These are phyloP conservation scores for Penaeus vannamei DNA, from an alignment of 1,140 invertebrate species.

Conservation along the genomic window DNA sequence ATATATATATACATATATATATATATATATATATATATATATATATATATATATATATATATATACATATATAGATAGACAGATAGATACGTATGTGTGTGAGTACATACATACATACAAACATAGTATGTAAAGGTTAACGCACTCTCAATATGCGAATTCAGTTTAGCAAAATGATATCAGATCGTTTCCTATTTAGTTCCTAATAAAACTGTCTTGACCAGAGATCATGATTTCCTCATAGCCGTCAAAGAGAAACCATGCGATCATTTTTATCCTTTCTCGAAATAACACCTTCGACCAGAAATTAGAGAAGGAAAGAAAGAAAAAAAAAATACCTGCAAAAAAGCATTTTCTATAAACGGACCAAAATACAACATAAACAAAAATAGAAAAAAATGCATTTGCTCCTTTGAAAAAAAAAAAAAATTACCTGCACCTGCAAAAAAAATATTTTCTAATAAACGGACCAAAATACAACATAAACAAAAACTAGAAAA, in stretches of 20 bases:
- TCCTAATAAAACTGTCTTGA: neutral
- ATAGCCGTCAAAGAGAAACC: no score
- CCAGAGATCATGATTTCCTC: no score
- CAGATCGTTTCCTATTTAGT: neutral
- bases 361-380: no score
- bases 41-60: constrained; percentile 37
- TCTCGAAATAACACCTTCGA: no score
- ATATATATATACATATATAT: constrained; percentile 30
- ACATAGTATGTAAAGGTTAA: neutral
- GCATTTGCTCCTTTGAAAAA: no score
- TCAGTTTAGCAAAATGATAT: neutral
- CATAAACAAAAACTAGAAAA: neutral
- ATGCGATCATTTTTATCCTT: no score
- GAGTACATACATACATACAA: no score
- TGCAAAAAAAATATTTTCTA: no score
- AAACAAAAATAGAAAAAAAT: no score
- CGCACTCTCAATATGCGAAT: no score
- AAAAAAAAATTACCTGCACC: no score
- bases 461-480: neutral
- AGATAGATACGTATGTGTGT: neutral
- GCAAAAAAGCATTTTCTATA: no score
- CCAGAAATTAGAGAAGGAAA: neutral
- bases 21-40: constrained; percentile 28
- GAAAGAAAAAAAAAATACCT: neutral
- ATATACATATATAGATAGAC: neutral